Percentiles rank a stretch among this genome's conserved stretches.
Evolutionary conservation across 2,888 invertebrate species (phyloP).

Genomic region (Microplitis deprimator): DNA sequence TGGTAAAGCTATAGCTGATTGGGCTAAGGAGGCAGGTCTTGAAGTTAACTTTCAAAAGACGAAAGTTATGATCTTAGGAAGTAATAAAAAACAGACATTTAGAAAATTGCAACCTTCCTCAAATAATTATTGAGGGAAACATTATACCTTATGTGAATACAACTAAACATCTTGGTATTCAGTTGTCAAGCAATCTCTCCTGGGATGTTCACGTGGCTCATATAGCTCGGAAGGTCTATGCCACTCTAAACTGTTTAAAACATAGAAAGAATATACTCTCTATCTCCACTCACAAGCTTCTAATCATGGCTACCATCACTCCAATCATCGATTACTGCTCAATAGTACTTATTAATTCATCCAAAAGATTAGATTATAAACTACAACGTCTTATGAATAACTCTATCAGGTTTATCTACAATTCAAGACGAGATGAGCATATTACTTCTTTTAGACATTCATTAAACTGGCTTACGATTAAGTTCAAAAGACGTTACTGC

Average conservation of each 20-base stretch:
- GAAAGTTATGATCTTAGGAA: not conserved
- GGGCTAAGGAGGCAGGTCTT: no score
- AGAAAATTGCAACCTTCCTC: not conserved
- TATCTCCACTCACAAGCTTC: not conserved
- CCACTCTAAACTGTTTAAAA: not conserved
- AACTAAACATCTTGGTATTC: not conserved
- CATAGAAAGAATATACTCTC: not conserved
- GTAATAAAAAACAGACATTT: not conserved
- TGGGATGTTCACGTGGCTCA: not conserved
- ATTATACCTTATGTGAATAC: not conserved
- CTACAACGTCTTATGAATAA: not conserved
- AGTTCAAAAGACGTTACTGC: not conserved
- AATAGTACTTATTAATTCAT: not conserved
- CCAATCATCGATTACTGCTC: not conserved
- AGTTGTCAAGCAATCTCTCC: not conserved
- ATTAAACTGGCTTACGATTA: not conserved
- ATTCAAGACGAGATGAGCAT: not conserved
- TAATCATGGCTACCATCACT: not conserved
- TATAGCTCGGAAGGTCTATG: not conserved
- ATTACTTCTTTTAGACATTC: not conserved
- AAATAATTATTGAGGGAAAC: not conserved
- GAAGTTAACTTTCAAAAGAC: no score
- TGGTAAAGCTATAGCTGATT: no score
- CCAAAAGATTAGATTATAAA: not conserved
- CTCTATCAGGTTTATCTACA: not conserved